Evolutionary conservation across 2,888 invertebrate species (phyloP).

Genomic region (Parascotia fuliginaria): DNA sequence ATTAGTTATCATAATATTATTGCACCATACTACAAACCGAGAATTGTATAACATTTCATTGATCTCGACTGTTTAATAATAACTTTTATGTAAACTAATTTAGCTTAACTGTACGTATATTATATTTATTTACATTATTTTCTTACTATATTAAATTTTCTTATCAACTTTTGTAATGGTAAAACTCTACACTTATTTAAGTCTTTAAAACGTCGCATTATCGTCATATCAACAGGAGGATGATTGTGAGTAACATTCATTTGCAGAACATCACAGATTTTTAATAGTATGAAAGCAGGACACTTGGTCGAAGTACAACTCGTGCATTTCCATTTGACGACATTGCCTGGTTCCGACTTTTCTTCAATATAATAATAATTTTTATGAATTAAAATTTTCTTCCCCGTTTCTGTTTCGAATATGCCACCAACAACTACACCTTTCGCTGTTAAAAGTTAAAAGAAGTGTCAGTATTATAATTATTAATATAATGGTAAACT

Average conservation of each 20-base stretch:
- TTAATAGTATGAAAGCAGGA: constrained; percentile 47
- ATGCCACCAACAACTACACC: constrained; percentile 52
- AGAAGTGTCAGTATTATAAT: background rate
- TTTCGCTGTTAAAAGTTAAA: constrained; percentile 6
- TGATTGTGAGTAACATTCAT: constrained; percentile 47
- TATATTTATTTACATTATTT: too few species aligned
- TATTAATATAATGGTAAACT: background rate
- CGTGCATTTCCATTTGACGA: constrained; percentile 29
- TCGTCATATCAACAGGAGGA: constrained; percentile 22
- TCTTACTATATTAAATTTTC: too few species aligned
- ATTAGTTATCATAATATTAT: too few species aligned
- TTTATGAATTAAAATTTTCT: constrained; percentile 48
- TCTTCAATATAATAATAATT: constrained; percentile 46
- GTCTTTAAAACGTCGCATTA: constrained; percentile 17
- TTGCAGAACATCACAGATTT: constrained; percentile 32
- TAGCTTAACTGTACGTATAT: too few species aligned
- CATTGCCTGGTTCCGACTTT: constrained; percentile 11
- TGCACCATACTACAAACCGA: too few species aligned
- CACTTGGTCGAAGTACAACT: constrained; percentile 23
- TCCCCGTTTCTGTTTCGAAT: constrained; percentile 44
- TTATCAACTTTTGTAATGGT: too few species aligned
- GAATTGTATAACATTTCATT: too few species aligned
- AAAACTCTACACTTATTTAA: too few species aligned
- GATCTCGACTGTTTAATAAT: too few species aligned
- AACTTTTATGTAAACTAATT: too few species aligned